Conservation (phyloP, 2,888 invertebrate species). For the Cecidostiba fungosa region DNA sequence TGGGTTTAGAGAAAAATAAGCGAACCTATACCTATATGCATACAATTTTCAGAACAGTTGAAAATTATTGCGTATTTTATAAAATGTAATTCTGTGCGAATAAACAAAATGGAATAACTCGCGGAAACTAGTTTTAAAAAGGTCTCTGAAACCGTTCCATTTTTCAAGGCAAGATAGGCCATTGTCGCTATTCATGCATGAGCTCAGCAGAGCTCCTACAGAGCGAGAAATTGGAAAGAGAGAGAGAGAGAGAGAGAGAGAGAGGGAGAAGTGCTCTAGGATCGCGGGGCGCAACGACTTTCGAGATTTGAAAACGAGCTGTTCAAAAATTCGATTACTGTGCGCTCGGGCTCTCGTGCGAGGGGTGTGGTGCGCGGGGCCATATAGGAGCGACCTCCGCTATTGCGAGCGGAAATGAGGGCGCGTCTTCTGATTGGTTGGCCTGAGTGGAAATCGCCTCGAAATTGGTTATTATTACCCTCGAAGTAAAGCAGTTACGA, state of each 20-base stretch:
- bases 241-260: conserved; percentile 18
- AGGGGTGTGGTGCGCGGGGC: conserved; percentile 21
- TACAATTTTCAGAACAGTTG: neutral
- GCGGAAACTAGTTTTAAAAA: neutral
- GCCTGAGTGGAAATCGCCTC: conserved; percentile 77
- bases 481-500: conserved; percentile 70
- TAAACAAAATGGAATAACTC: neutral
- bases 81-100: neutral
- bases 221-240: conserved; percentile 26
- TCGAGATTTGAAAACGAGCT: conserved; percentile 73
- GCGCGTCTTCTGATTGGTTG: conserved; percentile 78
- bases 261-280: conserved; percentile 13
- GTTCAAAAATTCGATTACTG: conserved; percentile 75
- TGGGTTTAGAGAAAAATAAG: neutral
- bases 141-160: neutral
- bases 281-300: conserved; percentile 61
- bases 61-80: no score
- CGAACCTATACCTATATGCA: neutral
- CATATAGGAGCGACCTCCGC: conserved; percentile 44
- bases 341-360: conserved; percentile 48
- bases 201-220: conserved; percentile 13
- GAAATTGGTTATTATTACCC: conserved; percentile 80
- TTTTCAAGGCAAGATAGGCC: conserved; percentile 12
- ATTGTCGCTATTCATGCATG: conserved; percentile 41
- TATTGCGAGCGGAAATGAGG: conserved; percentile 75